Evolutionary conservation across 2,113 vertebrate genomes (phyloP).

Genomic region (Indicator maculatus): DNA sequence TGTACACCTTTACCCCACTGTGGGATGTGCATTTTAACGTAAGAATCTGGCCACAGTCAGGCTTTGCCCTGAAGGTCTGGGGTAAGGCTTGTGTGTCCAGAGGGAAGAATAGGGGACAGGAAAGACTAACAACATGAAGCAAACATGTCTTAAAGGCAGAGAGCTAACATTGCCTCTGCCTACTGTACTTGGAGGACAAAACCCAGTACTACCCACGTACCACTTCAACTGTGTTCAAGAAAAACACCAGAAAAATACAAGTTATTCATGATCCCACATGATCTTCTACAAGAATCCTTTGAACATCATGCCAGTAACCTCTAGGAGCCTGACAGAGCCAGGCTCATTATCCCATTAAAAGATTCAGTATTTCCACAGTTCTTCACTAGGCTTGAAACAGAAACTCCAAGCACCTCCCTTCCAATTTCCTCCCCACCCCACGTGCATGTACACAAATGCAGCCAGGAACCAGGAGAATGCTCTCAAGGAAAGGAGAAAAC

Average conservation of each 20-base stretch:
- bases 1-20: neutral
- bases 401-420: rapidly evolving
- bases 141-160: neutral
- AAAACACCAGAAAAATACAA: neutral
- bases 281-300: neutral
- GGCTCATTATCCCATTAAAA: neutral
- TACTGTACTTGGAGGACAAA: neutral
- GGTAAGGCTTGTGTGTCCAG: neutral
- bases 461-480: neutral
- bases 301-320: neutral
- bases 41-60: neutral
- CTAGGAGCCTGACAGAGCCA: neutral
- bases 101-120: neutral
- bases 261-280: neutral
- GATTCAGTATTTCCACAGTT: neutral
- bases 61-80: neutral
- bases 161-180: neutral
- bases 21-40: neutral
- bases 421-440: neutral
- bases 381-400: neutral
- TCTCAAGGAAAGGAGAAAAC: neutral
- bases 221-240: rapidly evolving
- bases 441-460: neutral
- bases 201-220: neutral
- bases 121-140: neutral